Evolutionary conservation across 2,113 vertebrate genomes (phyloP).

Genomic region (Strigops habroptila): DNA sequence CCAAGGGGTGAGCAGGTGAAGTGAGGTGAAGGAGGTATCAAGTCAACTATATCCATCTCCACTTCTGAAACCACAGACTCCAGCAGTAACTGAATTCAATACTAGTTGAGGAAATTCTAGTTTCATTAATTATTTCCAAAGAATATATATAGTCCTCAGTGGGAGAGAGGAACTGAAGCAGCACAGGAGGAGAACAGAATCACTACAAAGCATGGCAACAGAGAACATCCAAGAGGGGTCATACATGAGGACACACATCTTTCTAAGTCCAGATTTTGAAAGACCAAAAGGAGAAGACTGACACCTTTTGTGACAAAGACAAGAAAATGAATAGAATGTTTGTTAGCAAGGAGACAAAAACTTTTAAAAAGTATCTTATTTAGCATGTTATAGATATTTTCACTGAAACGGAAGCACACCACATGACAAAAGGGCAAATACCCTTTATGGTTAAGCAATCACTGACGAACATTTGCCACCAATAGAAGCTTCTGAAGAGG

Average conservation of each 20-base stretch:
- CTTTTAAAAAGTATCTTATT: neutral
- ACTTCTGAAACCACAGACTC: neutral
- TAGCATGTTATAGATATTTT: neutral
- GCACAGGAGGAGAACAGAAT: neutral
- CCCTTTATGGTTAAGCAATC: neutral
- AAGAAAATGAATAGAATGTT: neutral
- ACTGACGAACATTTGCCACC: neutral
- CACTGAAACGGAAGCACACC: neutral
- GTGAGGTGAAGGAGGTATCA: neutral
- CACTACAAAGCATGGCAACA: neutral
- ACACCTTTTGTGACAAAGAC: neutral
- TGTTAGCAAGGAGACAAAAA: neutral
- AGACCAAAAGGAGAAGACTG: neutral
- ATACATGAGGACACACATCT: neutral
- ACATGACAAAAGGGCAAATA: rapidly evolving
- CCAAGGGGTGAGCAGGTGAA: neutral
- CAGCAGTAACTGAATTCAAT: neutral
- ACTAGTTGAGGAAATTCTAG: neutral
- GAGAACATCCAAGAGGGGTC: rapidly evolving
- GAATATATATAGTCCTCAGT: neutral
- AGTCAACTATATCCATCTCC: neutral
- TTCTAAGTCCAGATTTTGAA: neutral
- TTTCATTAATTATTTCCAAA: conserved; percentile 36
- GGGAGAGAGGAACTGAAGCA: neutral
- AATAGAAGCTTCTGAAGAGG: neutral